phyloP scores from a whole-genome alignment of 2,888 invertebrate species.

The Nemurella pictetii region DNA sequence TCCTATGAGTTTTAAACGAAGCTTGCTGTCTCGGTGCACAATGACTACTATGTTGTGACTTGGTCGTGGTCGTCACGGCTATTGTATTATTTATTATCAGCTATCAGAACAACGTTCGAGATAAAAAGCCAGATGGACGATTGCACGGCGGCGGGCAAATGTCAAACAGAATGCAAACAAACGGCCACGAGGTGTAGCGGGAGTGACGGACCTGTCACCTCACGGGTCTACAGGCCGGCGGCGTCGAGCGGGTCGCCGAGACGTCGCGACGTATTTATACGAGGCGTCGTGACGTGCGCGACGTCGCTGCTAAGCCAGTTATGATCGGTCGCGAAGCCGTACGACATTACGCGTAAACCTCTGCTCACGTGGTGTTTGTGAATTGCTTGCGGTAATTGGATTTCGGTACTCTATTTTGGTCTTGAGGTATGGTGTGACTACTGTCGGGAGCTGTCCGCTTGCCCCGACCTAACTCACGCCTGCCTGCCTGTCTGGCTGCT shows the following conservation, averaged over 20 bases:
- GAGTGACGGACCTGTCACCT: neutral
- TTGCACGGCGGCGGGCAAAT: neutral
- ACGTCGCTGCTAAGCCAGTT: neutral
- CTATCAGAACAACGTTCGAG: neutral
- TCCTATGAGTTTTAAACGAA: neutral
- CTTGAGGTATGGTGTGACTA: neutral
- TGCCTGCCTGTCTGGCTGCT: too few relatives aligned
- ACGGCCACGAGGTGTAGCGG: neutral
- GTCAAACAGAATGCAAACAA: neutral
- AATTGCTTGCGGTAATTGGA: neutral
- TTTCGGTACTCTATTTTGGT: neutral
- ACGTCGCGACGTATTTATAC: neutral
- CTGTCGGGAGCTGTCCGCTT: neutral
- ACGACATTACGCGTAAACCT: neutral
- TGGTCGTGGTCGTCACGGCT: neutral
- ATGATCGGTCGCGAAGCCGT: neutral
- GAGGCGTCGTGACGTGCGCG: neutral
- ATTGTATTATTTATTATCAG: neutral
- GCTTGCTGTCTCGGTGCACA: neutral
- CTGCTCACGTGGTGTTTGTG: neutral
- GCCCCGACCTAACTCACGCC: neutral
- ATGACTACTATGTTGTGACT: neutral
- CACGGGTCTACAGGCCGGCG: neutral
- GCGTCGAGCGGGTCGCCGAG: neutral
- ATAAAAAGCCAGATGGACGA: neutral